These are phyloP conservation scores for Glaucomys volans DNA, from an alignment of 2,113 vertebrate genomes.

Conservation along the genomic window DNA sequence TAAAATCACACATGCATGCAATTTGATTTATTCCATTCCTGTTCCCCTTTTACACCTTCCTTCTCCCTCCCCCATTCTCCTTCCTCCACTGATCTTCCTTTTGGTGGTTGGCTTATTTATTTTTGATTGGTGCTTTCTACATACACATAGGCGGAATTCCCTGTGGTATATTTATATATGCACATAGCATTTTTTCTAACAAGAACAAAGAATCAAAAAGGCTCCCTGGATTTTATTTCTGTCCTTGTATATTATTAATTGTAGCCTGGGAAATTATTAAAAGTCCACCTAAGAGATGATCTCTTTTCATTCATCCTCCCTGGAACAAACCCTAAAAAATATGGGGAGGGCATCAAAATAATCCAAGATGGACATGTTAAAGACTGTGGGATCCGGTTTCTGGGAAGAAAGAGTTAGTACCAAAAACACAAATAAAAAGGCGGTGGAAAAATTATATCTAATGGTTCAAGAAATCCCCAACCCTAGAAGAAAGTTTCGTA, in stretches of 20 bases:
- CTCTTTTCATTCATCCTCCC: conserved; percentile 32
- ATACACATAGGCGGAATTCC: too few species aligned
- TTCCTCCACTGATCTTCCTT: too few species aligned
- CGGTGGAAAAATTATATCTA: conserved; percentile 8
- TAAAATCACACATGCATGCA: too few species aligned
- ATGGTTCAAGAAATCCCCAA: not conserved
- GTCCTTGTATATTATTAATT: not conserved
- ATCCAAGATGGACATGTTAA: not conserved
- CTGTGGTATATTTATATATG: too few species aligned
- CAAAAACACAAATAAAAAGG: not conserved
- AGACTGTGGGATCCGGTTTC: not conserved
- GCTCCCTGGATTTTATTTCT: not conserved
- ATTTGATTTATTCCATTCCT: too few species aligned
- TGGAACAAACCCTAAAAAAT: conserved; percentile 10
- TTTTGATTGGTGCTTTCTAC: too few species aligned
- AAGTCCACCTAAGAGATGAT: not conserved
- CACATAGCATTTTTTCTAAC: too few species aligned
- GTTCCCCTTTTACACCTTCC: too few species aligned
- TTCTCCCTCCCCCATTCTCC: too few species aligned
- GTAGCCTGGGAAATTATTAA: not conserved
- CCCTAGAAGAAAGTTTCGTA: not conserved
- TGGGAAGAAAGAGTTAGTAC: not conserved
- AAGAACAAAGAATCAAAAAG: not conserved
- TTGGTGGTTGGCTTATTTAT: too few species aligned
- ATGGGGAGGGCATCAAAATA: not conserved